A percentile compares a stretch with the other conserved stretches of the same genome.
Evolutionary conservation across 2,113 vertebrate genomes (phyloP).

Genomic region (Onychostruthus taczanowskii): DNA sequence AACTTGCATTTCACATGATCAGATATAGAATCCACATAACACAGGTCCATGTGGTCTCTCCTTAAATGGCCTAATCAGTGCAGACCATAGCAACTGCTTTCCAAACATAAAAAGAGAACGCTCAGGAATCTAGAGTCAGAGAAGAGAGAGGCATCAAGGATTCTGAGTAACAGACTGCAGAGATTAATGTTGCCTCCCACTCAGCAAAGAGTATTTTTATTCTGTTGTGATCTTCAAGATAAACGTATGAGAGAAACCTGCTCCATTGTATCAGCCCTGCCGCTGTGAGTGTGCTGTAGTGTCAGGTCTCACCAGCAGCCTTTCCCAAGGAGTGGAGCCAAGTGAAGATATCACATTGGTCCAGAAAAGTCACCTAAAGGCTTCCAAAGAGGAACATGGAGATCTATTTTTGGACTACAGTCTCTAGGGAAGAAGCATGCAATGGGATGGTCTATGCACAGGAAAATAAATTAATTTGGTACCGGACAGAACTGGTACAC

Average conservation of each 20-base stretch:
- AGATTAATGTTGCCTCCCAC: neutral
- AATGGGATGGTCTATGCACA: rapidly evolving
- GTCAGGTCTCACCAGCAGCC: neutral
- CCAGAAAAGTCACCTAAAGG: neutral
- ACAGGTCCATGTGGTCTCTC: neutral
- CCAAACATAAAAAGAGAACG: neutral
- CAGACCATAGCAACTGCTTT: neutral
- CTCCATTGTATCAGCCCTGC: neutral
- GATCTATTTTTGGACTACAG: rapidly evolving
- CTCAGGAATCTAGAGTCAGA: neutral
- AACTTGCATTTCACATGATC: neutral
- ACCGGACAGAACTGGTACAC: neutral
- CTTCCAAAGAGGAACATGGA: neutral
- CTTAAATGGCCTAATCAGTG: neutral
- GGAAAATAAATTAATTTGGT: neutral
- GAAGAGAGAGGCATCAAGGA: neutral
- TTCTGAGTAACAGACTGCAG: neutral
- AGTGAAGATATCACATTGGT: neutral
- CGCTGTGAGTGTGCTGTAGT: neutral
- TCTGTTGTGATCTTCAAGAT: neutral
- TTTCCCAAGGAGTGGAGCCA: neutral
- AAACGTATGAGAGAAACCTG: neutral
- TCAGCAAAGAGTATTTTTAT: neutral
- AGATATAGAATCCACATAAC: neutral
- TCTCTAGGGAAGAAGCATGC: neutral